A percentile compares a stretch with the other conserved stretches of the same genome.
These are phyloP conservation scores for Heliocidaris erythrogramma DNA, from an alignment of 35 echinoderm and acorn worm species.

Conservation along the genomic window DNA sequence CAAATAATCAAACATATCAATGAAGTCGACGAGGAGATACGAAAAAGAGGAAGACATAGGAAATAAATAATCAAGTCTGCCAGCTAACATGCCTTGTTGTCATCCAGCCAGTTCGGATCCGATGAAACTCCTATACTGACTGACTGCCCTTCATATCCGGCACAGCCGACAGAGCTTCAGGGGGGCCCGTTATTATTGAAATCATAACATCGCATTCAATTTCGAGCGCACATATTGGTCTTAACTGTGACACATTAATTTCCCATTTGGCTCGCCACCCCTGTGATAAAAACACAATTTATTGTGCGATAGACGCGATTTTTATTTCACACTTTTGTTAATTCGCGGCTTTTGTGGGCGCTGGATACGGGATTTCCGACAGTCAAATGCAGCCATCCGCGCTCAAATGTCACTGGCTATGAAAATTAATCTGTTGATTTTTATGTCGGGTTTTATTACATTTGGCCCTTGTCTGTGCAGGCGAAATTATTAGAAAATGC, in stretches of 20 bases:
- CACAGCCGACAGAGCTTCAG: not conserved
- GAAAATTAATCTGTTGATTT: conserved; percentile 2
- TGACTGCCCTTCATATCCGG: not conserved
- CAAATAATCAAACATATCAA: not conserved
- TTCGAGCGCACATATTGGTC: conserved; percentile 15
- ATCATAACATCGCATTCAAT: conserved; percentile 7
- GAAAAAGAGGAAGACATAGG: not conserved
- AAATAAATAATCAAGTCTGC: conserved; percentile 3
- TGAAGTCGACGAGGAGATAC: not conserved
- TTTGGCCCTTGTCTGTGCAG: not conserved
- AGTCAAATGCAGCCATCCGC: not conserved
- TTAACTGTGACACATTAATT: conserved; percentile 18
- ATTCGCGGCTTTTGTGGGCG: not conserved
- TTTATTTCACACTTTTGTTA: conserved; percentile 5
- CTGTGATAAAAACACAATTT: not conserved
- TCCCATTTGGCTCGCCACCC: not conserved
- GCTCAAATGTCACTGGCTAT: not conserved
- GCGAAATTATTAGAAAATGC: not conserved
- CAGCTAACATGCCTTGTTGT: not conserved
- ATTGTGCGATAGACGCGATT: not conserved
- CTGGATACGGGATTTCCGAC: not conserved
- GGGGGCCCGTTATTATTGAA: not conserved
- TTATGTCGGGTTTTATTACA: conserved; percentile 12
- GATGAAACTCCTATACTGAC: not conserved
- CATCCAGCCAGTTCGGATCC: not conserved